Evolutionary conservation across 2,113 vertebrate species (phyloP), one percentile per base, ranked within the genome.

Genomic region (Xiphophorus maculatus): DNA sequence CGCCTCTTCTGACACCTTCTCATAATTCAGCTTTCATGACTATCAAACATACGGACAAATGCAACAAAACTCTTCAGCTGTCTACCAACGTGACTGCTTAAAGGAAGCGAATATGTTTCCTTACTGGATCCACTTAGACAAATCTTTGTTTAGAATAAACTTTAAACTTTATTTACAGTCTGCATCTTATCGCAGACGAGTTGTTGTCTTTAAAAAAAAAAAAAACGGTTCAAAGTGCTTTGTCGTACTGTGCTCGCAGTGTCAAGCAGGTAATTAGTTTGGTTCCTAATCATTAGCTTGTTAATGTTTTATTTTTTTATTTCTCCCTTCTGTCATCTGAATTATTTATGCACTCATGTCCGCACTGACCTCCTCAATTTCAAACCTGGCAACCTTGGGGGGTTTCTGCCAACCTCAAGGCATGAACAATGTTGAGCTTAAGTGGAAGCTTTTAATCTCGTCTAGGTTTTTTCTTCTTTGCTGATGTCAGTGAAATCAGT

Each of bases 291-390:
- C 86, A 66, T 74, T 69, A 60, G 4, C 69, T 76, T 81, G 91
- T 93, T 88, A 92, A 90, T 90, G 51, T 92, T 92, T 92, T 79
- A 91, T 93, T 84, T 80, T 22, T 5, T 48, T 72, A 81, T 63
- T 88, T 84, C 85, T 86, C 54, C 73, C 58, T 72, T 75, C 33
- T n/a, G 37, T 78, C 71, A 75, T 12, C 32, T 74, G 62, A 73
- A 51, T 69, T 80, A 81, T 84, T 83, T 83, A 78, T 89, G 77
- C 9, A 17, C 58, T 48, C 63, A 35, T 89, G 88, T 83, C 77
- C 80, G 28, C 74, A 25, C 25, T 91, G 83, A 92, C 87, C 90
- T 84, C 69, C 2, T 28, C 12, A 42, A 69, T 91, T 86, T 58
- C 11, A 58, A 25, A 58, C 51, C 19, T n/a, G 48, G 48, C 48